A percentile compares a stretch with the other conserved stretches of the same genome.
phyloP scores from a whole-genome alignment of 2,113 vertebrate genomes.

The Fulmarus glacialis region DNA sequence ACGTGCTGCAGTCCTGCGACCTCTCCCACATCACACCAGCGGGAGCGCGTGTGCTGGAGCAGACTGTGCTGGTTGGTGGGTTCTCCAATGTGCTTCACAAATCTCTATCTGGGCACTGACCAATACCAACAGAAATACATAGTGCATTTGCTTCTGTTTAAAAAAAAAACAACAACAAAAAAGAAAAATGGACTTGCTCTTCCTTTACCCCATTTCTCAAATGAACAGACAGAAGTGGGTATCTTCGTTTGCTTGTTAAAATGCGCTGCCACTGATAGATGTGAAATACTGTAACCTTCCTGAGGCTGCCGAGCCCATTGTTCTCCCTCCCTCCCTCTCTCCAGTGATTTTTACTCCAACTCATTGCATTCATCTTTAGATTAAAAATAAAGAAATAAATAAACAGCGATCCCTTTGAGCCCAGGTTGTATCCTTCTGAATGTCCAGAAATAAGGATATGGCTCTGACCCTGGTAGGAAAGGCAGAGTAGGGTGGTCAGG shows the following conservation, averaged over 20 bases:
- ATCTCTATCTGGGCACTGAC: not conserved
- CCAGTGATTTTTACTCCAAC: not conserved
- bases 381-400: not conserved
- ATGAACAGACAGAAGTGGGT: not conserved
- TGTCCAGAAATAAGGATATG: not conserved
- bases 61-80: not conserved
- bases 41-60: not conserved
- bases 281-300: not conserved
- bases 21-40: not conserved
- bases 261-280: not conserved
- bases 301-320: not conserved
- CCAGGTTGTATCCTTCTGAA: not conserved
- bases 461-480: not conserved
- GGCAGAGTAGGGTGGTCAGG: not conserved
- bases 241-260: not conserved
- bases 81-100: not conserved
- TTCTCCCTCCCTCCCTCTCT: not conserved
- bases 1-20: not conserved
- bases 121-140: not conserved
- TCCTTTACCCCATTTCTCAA: not conserved
- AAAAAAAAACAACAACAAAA: not conserved
- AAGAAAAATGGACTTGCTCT: not conserved
- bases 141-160: not conserved
- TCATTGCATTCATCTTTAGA: not conserved
- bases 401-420: not conserved